These are phyloP conservation scores for Orbicella faveolata DNA, from an alignment of 64 coral and sea anemone species.

Conservation along the genomic window DNA sequence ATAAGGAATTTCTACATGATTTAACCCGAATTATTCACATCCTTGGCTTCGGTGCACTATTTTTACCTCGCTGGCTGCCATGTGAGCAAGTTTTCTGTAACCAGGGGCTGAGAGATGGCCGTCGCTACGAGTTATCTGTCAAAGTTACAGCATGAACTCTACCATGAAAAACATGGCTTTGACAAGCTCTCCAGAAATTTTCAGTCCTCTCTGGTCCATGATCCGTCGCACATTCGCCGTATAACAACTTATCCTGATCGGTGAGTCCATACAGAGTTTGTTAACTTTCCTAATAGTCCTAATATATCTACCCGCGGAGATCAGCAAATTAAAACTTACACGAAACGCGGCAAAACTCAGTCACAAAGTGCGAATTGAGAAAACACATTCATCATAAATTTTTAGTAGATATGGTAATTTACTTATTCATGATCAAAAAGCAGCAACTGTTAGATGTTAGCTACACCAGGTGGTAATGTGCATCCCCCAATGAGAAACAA, in stretches of 20 bases:
- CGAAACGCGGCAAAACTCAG: background rate
- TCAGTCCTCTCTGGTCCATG: slow-evolving; percentile 69
- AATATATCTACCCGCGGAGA: background rate
- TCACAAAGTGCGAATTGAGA: background rate
- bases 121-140: slow-evolving; percentile 39
- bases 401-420: background rate
- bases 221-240: slow-evolving; percentile 44
- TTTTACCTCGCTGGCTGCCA: background rate
- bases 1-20: background rate
- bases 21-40: background rate
- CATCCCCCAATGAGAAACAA: background rate
- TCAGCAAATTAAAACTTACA: background rate
- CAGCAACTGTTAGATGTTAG: background rate
- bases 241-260: slow-evolving; percentile 72
- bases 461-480: background rate
- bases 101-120: slow-evolving; percentile 35
- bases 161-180: slow-evolving; percentile 71
- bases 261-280: slow-evolving; percentile 45
- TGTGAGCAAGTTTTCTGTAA: background rate
- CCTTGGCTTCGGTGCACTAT: background rate
- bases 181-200: slow-evolving; percentile 75
- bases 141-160: slow-evolving; percentile 67
- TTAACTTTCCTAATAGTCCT: background rate
- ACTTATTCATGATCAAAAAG: background rate
- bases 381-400: background rate